A percentile compares a stretch with the other conserved stretches of the same genome.
Evolutionary conservation across 2,888 invertebrate genomes (phyloP).

Genomic region (Aphodius granarius): DNA sequence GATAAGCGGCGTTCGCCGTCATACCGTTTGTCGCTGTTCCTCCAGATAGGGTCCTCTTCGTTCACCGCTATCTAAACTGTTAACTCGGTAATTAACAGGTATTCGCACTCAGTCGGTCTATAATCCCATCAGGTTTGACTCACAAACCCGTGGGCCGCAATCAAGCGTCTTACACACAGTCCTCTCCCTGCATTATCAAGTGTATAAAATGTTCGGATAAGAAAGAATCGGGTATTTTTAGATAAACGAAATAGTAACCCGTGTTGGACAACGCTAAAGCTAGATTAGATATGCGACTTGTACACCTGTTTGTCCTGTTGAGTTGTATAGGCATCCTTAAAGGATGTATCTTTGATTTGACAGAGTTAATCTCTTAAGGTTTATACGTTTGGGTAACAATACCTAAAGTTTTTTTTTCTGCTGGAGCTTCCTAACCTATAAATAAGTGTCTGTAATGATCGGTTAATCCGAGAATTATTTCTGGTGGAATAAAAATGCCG

Average conservation of each 20-base stretch:
- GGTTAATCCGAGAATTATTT: not conserved
- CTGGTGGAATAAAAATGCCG: not conserved
- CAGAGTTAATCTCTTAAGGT: not conserved
- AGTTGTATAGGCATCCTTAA: not conserved
- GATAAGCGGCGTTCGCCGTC: not conserved
- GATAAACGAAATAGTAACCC: not conserved
- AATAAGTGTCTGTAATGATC: not conserved
- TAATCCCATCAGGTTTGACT: not conserved
- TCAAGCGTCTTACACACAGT: not conserved
- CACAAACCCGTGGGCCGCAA: not conserved
- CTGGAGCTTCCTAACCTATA: not conserved
- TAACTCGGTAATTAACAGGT: not conserved
- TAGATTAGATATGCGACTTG: not conserved
- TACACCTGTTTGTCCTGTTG: not conserved
- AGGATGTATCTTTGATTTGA: not conserved
- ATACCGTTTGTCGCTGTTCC: not conserved
- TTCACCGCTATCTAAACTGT: not conserved
- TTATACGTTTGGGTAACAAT: not conserved
- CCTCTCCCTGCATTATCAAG: not conserved
- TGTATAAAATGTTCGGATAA: not conserved
- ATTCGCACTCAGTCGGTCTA: not conserved
- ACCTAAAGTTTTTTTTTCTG: not conserved
- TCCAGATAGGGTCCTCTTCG: not conserved
- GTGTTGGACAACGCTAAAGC: not conserved
- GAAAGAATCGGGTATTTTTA: not conserved